Percentiles rank a stretch among this genome's conserved stretches.
Conservation (phyloP, 2,113 vertebrate species). For the Ornithorhynchus anatinus region DNA sequence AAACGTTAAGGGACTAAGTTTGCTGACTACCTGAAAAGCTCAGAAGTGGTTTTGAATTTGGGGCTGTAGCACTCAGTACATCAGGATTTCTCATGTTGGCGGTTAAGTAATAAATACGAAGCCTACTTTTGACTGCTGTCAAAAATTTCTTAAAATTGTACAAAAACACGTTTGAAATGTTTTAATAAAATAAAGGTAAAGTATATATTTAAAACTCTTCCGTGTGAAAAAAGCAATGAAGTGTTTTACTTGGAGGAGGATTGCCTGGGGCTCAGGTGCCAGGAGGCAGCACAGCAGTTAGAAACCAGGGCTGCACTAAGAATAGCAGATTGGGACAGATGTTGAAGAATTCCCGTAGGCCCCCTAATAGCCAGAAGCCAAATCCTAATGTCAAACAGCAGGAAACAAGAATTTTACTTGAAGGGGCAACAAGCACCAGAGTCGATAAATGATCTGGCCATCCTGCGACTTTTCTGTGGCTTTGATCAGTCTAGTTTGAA, state of each 20-base stretch:
- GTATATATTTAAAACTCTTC: slow-evolving; percentile 13
- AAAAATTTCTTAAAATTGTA: slow-evolving; percentile 15
- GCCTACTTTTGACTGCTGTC: slow-evolving; percentile 33
- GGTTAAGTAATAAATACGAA: slow-evolving; percentile 19
- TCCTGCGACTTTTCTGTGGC: no score
- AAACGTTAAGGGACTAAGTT: neutral
- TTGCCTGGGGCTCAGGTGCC: neutral
- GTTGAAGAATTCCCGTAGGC: no score
- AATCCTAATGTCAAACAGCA: no score
- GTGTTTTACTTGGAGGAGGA: neutral
- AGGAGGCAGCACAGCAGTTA: neutral
- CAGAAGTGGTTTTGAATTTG: slow-evolving; percentile 21
- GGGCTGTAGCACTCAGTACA: slow-evolving; percentile 34
- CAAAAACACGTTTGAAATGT: slow-evolving; percentile 24
- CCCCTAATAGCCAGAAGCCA: no score
- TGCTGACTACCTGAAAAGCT: neutral
- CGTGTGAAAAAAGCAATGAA: neutral
- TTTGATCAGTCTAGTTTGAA: no score
- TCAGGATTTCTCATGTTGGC: slow-evolving; percentile 26
- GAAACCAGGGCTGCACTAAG: no score
- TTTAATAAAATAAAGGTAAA: slow-evolving; percentile 54
- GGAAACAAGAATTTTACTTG: no score
- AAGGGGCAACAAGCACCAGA: no score
- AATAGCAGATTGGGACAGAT: no score
- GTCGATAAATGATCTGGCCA: no score